Conservation (phyloP, 2,888 invertebrate species). For the Calameuta filiformis region DNA sequence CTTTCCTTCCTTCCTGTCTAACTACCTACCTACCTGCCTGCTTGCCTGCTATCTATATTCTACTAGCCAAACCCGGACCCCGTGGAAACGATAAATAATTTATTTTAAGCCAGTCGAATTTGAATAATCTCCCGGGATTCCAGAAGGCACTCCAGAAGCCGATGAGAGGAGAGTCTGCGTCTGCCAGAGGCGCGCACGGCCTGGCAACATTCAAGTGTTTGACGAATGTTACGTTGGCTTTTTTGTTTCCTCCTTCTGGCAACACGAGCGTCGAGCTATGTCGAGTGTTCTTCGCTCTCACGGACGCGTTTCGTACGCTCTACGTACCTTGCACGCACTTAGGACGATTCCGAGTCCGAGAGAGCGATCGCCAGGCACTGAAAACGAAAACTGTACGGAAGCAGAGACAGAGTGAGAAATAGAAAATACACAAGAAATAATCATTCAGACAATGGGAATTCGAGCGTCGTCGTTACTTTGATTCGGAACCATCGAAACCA, state of each 20-base stretch:
- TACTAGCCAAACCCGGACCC: neutral
- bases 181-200: conserved; percentile 29
- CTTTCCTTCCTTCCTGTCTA: conserved; percentile 13
- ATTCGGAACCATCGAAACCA: too few species aligned
- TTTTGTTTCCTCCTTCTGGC: conserved; percentile 58
- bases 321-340: neutral
- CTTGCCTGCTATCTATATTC: too few species aligned
- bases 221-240: conserved; percentile 60
- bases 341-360: too few species aligned
- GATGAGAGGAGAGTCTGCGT: conserved; percentile 30
- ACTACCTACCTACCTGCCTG: too few species aligned
- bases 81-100: conserved; percentile 44
- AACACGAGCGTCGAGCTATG: conserved; percentile 60
- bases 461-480: too few species aligned
- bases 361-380: too few species aligned
- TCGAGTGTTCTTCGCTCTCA: conserved; percentile 52
- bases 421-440: too few species aligned
- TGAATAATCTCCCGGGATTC: conserved; percentile 63
- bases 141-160: conserved; percentile 57
- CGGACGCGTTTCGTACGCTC: conserved; percentile 33
- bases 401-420: too few species aligned
- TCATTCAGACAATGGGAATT: too few species aligned
- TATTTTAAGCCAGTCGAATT: conserved; percentile 61
- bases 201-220: conserved; percentile 64
- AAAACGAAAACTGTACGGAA: too few species aligned